A percentile compares a stretch with the other conserved stretches of the same genome.
Conservation (phyloP, 2,113 vertebrate genomes). For the Lepus timidus region DNA sequence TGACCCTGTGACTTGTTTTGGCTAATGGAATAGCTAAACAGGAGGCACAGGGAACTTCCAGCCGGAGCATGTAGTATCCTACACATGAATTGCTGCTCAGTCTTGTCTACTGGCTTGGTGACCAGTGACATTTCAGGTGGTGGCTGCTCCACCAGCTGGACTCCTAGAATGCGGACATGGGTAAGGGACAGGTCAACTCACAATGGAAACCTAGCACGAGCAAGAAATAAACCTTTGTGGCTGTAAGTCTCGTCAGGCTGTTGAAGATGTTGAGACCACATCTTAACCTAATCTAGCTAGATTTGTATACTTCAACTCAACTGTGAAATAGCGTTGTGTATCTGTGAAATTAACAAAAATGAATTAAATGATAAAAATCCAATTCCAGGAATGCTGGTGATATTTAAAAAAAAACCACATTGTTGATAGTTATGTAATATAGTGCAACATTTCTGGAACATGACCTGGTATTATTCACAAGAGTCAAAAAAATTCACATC, state of each 20-base stretch:
- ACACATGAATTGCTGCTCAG: not conserved
- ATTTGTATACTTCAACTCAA: conserved; percentile 1
- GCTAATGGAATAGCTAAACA: not conserved
- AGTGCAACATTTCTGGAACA: not conserved
- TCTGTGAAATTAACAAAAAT: not conserved
- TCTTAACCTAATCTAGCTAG: not conserved
- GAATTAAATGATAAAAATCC: not conserved
- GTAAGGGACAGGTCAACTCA: too few relatives aligned
- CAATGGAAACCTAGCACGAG: not conserved
- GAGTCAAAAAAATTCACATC: not conserved
- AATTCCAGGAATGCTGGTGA: not conserved
- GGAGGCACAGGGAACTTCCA: not conserved
- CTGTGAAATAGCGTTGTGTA: not conserved
- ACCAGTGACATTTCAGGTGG: not conserved
- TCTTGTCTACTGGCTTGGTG: not conserved
- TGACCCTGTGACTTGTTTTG: not conserved
- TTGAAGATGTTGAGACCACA: not conserved
- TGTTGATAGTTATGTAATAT: not conserved
- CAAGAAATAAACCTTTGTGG: not conserved
- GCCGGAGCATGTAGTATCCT: not conserved
- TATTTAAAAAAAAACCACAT: not conserved
- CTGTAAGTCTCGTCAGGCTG: not conserved
- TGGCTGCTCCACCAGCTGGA: not conserved
- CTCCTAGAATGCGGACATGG: not conserved
- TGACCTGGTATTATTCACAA: not conserved